Evolutionary conservation across 2,113 vertebrate genomes (phyloP), one percentile per base, ranked within the genome.

Genomic region (Corvus hawaiiensis): DNA sequence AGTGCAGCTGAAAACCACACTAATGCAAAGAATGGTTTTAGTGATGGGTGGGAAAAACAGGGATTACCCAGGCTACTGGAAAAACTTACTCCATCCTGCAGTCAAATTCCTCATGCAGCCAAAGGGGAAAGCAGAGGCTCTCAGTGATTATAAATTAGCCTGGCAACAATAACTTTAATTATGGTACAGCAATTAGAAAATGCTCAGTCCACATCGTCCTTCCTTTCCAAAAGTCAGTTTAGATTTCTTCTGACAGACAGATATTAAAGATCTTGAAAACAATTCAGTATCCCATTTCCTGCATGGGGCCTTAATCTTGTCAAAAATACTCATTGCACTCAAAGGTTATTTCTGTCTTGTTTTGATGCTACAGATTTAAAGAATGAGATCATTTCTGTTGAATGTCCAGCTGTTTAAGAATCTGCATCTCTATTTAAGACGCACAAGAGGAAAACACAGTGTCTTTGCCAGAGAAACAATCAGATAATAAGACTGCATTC

Each of bases 341-440:
- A 67, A 64, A 82, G 81, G 64, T 84, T 97, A 86, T 93, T 91
- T 96, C 90, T 95, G 80, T 86, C 93, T 93, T 95, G 88, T 95
- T 96, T 96, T 95, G 85, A 81, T 0, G 15, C 56, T 86, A 74
- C 87, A 75, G 90, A 95, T 87, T 92, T 86, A 52, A 91, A 71
- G 87, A 88, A 85, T 96, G 93, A 96, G 90, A 77, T 97, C 56
- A 96, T 67, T 95, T 90, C 75, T 92, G 68, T 24, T 81, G 75
- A 62, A 87, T 86, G 63, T 73, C 87, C 90, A 94, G 87, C 85
- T 91, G 68, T 90, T 93, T 58, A 80, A 86, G 85, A 89, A 94
- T 90, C 73, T 81, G 20, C 41, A 77, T 90, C 48, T 92, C 92
- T 90, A 73, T 93, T 93, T 62, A 88, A 84, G 72, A 90, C 85